Evolutionary conservation across 2,888 invertebrate genomes (phyloP).

Genomic region (Ceraclea dissimilis): DNA sequence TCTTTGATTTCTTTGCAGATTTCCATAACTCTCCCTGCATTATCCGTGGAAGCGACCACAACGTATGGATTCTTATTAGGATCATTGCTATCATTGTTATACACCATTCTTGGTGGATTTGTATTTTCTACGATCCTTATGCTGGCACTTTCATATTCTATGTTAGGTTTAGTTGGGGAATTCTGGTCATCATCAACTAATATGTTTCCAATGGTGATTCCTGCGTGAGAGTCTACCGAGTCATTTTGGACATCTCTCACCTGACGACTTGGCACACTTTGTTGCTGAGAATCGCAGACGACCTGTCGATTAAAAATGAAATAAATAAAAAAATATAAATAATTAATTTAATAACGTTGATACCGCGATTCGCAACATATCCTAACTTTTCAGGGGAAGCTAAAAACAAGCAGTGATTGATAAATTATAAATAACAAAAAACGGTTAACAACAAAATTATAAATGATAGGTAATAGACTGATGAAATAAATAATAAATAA

Average conservation of each 20-base stretch:
- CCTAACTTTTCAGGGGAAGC: too few species aligned
- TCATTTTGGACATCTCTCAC: not conserved
- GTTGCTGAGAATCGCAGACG: not conserved
- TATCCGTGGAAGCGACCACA: constrained; percentile 22
- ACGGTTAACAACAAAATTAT: too few species aligned
- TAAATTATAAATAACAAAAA: too few species aligned
- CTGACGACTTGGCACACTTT: not conserved
- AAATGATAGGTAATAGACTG: too few species aligned
- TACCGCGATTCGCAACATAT: too few species aligned
- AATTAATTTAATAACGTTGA: too few species aligned
- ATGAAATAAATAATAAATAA: too few species aligned
- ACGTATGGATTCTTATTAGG: constrained; percentile 16
- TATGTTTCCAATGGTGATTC: not conserved
- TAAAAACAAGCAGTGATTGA: too few species aligned
- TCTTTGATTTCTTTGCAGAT: constrained; percentile 29
- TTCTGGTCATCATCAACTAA: not conserved
- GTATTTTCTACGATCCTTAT: constrained; percentile 3
- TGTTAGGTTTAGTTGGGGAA: not conserved
- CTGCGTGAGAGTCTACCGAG: not conserved
- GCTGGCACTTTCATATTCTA: constrained; percentile 12
- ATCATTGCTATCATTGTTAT: not conserved
- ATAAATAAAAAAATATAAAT: too few species aligned
- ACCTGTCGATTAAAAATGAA: not conserved
- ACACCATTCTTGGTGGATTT: not conserved
- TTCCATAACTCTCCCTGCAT: constrained; percentile 11